Base-by-base conservation (phyloP, 1,140 invertebrate species). In the Drosophila asahinai region DNA sequence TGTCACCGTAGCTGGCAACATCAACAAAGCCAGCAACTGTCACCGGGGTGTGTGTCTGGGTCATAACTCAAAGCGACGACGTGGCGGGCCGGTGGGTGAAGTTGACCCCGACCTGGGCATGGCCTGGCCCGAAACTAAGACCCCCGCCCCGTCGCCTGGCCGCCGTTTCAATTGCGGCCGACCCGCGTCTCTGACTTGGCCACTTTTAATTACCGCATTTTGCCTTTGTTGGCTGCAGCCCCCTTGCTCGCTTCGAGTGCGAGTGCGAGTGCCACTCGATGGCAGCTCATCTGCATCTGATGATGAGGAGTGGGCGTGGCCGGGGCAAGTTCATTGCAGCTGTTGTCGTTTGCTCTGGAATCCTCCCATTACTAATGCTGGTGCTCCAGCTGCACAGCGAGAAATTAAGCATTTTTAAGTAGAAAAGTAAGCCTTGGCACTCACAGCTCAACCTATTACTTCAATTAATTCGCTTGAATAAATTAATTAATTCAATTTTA, bases 151-250 rank as follows among this genome's bases (percentile, higher is more conserved):
- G 12, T n/a, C 54, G 52, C 15, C 22, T 51, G 38, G 38, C 55
- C 42, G 43, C 49, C 72, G 25, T 59, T 76, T 65, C 71, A 66
- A 66, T 72, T 75, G 49, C 74, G 55, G 48, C 54, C 57, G 55
- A 64, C 63, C 64, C 79, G 83, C 70, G 76, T 65, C 71, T 77
- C 70, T 52, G 77, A 80, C 63, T 84, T 73, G 84, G 70, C 55
- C 84, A 78, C 67, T 89, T 89, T 81, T 89, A 89, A 90, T 90
- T 90, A 89, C 75, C 52, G 55, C 70, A 70, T 79, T 81, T 72
- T 70, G 54, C 83, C 75, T 57, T 40, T 70, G 79, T 68, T 68
- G 71, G 71, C 74, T 62, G 27, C 64, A 45, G 25, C 42, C 64
- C 30, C 9, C 8, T 9, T 11, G 19, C 40, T 48, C 3, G 14